Conservation (phyloP, 2,797 vertebrate species). For the Siniperca scherzeri region DNA sequence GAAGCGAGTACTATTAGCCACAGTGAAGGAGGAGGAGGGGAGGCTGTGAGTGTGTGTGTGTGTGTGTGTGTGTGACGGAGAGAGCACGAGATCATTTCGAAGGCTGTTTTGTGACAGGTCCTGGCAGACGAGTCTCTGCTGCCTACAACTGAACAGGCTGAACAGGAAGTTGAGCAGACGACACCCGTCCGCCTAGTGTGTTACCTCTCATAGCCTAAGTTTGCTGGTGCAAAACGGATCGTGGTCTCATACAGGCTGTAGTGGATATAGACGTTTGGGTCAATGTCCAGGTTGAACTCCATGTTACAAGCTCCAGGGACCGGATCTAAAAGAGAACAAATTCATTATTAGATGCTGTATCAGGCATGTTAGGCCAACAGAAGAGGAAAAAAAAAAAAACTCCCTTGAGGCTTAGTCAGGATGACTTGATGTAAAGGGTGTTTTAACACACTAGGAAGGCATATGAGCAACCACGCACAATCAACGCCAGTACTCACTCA, state of each 20-base stretch:
- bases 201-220: conserved; percentile 92
- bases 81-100: neutral
- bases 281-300: conserved; percentile 90
- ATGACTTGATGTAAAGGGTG: conserved; percentile 2
- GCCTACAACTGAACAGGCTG: neutral
- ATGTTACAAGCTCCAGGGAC: conserved; percentile 95
- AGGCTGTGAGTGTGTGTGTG: neutral
- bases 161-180: conserved; percentile 33
- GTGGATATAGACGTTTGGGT: conserved; percentile 92
- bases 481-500: neutral
- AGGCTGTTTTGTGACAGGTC: neutral
- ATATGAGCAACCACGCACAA: neutral
- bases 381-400: neutral
- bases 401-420: too few species aligned
- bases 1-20: neutral
- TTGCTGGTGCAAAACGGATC: conserved; percentile 93
- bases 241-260: conserved; percentile 92
- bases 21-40: neutral
- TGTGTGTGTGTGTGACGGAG: neutral
- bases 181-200: neutral
- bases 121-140: neutral
- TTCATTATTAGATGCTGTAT: neutral
- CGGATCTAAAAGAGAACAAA: conserved; percentile 86
- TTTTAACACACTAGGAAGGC: neutral
- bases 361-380: neutral